Base-by-base conservation (phyloP, 23 tunicate genomes). In the Phallusia fumigata region DNA sequence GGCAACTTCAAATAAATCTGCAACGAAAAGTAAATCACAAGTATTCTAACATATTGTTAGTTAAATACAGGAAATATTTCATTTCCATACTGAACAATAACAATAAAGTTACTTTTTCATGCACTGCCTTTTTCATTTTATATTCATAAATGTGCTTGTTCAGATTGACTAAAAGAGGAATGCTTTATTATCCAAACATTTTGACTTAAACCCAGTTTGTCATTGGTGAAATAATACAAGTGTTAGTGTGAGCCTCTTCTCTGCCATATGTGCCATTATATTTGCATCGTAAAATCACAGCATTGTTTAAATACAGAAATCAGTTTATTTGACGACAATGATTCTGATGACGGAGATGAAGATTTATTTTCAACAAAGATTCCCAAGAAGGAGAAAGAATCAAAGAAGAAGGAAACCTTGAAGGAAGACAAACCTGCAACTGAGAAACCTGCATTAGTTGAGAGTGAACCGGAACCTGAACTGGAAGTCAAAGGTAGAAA, bases 291-390 rank as follows among this genome's bases (percentile, higher is more conserved):
- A 51, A 51, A 51, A 51, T 51, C n/a, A n/a, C n/a, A n/a, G n/a
- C n/a, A n/a, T n/a, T 58, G 15, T 58, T 58, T 58, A 8, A 21
- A 6, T 13, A 1, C 69, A 58, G 69, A 58, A 24, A 58, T 22
- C 16, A 58, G 69, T 58, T 6, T 58, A 24, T 58, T 58, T 58
- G 69, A 58, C 69, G 69, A 24, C 13, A 16, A 58, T 13, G 16
- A 13, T 22, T 58, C 69, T 21, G 69, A 58, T 3, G 83, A 78
- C 32, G 83, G 44, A 65, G 69, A 80, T 50, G 90, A 80, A 12
- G 83, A 79, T 32, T 32, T 80, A 18, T 80, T 80, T 51, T 80
- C 84, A 15, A 28, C 83, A 28, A 52, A 52, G 31, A 3, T 16
- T 21, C 28, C 69, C 8, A 58, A 58, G 69, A 58, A 58, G 13